Percentiles rank a stretch among this genome's conserved stretches.
Evolutionary conservation across 2,113 vertebrate species (phyloP).

Genomic region (Epinephelus cyanopodus): DNA sequence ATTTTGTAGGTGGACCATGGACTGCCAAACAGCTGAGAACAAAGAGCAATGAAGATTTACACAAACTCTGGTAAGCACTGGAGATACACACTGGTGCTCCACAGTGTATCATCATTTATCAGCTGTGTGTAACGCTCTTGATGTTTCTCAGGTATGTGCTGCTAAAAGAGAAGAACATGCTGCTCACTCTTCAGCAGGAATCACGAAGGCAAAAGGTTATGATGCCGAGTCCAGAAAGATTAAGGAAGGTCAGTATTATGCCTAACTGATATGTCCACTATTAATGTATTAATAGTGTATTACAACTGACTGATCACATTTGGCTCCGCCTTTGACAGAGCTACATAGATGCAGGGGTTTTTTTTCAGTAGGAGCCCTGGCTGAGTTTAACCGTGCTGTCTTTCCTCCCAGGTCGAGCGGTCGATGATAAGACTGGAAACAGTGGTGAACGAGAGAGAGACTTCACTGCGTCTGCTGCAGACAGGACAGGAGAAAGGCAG

Average conservation of each 20-base stretch:
- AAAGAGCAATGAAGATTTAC: constrained; percentile 96
- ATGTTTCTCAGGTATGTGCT: constrained; percentile 91
- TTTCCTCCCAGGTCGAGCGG: constrained; percentile 84
- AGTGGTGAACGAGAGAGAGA: constrained; percentile 91
- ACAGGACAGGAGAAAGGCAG: constrained; percentile 91
- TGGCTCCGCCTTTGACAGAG: neutral
- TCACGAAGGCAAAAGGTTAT: constrained; percentile 87
- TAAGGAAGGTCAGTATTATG: constrained; percentile 88
- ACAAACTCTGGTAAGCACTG: constrained; percentile 93
- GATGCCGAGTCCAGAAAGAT: constrained; percentile 95
- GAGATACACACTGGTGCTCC: neutral
- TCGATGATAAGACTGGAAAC: constrained; percentile 91
- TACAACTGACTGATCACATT: neutral
- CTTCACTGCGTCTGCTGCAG: constrained; percentile 91
- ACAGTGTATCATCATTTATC: neutral
- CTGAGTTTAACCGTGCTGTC: neutral
- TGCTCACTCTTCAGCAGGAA: constrained; percentile 94
- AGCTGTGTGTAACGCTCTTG: neutral
- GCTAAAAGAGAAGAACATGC: constrained; percentile 97
- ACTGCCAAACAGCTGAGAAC: constrained; percentile 90
- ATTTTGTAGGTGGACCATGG: constrained; percentile 90
- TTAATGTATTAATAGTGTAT: neutral
- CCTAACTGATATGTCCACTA: neutral
- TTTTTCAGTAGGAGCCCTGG: neutral
- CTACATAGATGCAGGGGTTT: neutral